Evolutionary conservation across 2,888 invertebrate genomes (phyloP).

Genomic region (Protodeltote pygarga): DNA sequence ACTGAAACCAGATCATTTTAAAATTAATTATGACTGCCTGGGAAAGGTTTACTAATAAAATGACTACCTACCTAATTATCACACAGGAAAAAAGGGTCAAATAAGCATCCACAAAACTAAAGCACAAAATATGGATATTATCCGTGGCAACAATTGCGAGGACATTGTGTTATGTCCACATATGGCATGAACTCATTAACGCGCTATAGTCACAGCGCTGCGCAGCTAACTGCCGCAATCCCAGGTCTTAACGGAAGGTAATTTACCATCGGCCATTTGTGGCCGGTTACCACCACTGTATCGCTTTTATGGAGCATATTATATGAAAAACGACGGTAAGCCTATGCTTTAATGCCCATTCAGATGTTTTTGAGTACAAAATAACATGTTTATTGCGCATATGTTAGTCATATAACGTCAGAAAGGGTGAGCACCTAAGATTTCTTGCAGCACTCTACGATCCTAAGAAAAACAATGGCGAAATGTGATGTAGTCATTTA

Average conservation of each 20-base stretch:
- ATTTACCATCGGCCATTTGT: constrained; percentile 72
- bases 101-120: constrained; percentile 38
- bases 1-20: too few relatives aligned
- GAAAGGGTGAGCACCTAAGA: too few relatives aligned
- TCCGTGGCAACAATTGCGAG: constrained; percentile 61
- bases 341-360: constrained; percentile 24
- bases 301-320: constrained; percentile 48
- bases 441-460: too few relatives aligned
- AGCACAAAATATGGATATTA: constrained; percentile 47
- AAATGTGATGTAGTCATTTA: too few relatives aligned
- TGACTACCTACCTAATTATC: too few relatives aligned
- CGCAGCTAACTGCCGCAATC: constrained; percentile 69
- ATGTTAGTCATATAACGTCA: constrained; percentile 25
- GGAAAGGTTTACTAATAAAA: too few relatives aligned
- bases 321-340: constrained; percentile 48
- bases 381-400: constrained; percentile 16
- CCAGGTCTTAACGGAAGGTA: constrained; percentile 78
- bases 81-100: constrained; percentile 14
- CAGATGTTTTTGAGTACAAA: constrained; percentile 6
- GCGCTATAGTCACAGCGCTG: constrained; percentile 58
- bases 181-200: constrained; percentile 73
- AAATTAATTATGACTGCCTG: too few relatives aligned
- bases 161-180: constrained; percentile 64
- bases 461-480: not conserved
- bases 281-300: constrained; percentile 51